A percentile compares a stretch with the other conserved stretches of the same genome.
Conservation (phyloP, 2,797 vertebrate genomes). For the Schizothorax lantsangensis region DNA sequence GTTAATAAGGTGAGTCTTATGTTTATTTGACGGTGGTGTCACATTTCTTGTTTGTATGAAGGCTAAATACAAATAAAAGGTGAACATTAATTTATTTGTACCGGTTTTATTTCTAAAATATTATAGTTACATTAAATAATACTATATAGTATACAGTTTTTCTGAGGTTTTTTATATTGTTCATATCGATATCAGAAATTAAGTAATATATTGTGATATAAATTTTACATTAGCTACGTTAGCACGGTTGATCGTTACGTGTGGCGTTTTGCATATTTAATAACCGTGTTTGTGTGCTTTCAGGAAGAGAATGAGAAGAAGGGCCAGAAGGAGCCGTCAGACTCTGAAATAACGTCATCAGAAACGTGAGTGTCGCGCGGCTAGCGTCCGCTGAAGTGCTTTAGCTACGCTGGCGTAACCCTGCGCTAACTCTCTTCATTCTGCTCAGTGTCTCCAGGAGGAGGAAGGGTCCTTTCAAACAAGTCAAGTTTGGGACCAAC, state of each 20-base stretch:
- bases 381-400: not conserved
- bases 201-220: too few species aligned
- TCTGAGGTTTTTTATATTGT: too few species aligned
- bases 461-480: constrained; percentile 92
- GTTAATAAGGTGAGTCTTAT: too few species aligned
- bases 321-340: constrained; percentile 91
- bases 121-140: too few species aligned
- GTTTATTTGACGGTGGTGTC: too few species aligned
- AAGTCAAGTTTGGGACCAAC: constrained; percentile 98
- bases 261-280: not conserved
- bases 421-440: not conserved
- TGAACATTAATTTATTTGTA: too few species aligned
- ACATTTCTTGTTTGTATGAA: too few species aligned
- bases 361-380: constrained; percentile 81
- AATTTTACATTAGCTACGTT: too few species aligned
- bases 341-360: constrained; percentile 88
- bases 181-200: too few species aligned
- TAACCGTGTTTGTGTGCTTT: constrained; percentile 42
- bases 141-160: too few species aligned
- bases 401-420: not conserved
- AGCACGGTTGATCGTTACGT: not conserved
- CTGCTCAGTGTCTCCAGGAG: constrained; percentile 82
- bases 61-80: too few species aligned
- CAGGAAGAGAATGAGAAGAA: constrained; percentile 98
- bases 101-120: too few species aligned